Evolutionary conservation across 1,140 invertebrate species (phyloP), one percentile per base, ranked within the genome.

Genomic region (Cotesia vestalis): DNA sequence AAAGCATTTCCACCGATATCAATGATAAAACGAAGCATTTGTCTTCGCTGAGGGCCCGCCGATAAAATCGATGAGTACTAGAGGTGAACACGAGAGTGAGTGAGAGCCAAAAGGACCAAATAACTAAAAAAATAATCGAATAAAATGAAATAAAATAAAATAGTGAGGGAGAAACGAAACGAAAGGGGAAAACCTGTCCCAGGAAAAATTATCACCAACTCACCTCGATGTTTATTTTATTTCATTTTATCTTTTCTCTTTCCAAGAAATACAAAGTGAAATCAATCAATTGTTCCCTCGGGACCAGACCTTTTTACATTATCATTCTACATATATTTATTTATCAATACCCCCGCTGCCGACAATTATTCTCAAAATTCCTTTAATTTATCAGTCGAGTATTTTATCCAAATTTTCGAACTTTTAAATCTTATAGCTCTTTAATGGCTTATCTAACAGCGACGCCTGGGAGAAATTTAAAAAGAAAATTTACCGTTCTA

Each of bases 1-100:
- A 76, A 76, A 76, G 72, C 75, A 76, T 76, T 76, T 73, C 66
- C 66, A 73, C 69, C 66, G 69, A 76, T 76, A 76, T 76, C 75
- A 73, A 76, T 76, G 75, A 76, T 76, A 76, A 76, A 76, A 73
- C 72, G 73, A 68, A 71, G 69, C 64, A 71, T 74, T 71, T 67
- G 69, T 74, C 73, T 74, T 74, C 64, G 57, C 62, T n/a, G 63
- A 71, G 68, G 61, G 17, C 67, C 71, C 34, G 6, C 66, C 57
- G 71, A 67, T 72, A 72, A 67, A 61, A 72, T 72, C 71, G 53
- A 67, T 61, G 64, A 72, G 55, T 67, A 27, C 38, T 36, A 53
- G 38, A 53, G 20, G 35, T 27, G 66, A 53, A 67, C 66, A 59
- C 20, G 57, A 59, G 27, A 59, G 57, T 59, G 20, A 59, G 57